Evolutionary conservation across 2,797 vertebrate genomes (phyloP), one percentile per base, ranked within the genome.

Genomic region (Cossypha heuglini): DNA sequence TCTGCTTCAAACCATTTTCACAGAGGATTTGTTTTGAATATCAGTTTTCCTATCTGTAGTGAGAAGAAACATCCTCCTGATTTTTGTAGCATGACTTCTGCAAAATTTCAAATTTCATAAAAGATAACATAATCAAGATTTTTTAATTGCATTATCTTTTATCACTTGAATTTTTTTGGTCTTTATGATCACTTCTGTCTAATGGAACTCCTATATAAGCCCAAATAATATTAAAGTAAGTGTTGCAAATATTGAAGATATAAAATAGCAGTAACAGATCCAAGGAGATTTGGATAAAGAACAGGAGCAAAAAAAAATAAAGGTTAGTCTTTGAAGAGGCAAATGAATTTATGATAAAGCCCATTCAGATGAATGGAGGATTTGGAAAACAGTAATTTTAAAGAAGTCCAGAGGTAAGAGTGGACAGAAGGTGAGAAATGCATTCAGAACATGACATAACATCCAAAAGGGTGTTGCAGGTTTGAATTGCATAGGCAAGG

Each of bases 21-120:
- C 73, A 89, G 43, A 86, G 61, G 59, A 94, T 89, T 91, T 96
- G 31, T 82, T 74, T 57, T 93, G 63, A 84, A 86, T 77, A 79
- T 78, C 57, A 86, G 25, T 82, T 58, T 78, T 86, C 75, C 68
- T 59, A 33, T 64, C 59, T 77, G 59, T 79, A 91, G 49, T 11
- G 9, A 88, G 42, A 94, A 81, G 71, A 86, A 95, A 81, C 40
- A 67, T 79, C 68, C 16, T 89, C 38, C 40, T 84, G 38, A n/a
- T 86, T 88, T 86, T 86, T 64, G 43, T 16, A 87, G 45, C 15
- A 4, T 33, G 25, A 79, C 22, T 14, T 80, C 61, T 69, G 16
- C 59, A 88, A 95, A 61, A 18, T 72, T 78, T 78, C 26, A 77
- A 20, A 77, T 24, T 58, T 87, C 40, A 64, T 55, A 38, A 82